phyloP scores from a whole-genome alignment of 2,888 invertebrate species.

The Metallyticus violacea region DNA sequence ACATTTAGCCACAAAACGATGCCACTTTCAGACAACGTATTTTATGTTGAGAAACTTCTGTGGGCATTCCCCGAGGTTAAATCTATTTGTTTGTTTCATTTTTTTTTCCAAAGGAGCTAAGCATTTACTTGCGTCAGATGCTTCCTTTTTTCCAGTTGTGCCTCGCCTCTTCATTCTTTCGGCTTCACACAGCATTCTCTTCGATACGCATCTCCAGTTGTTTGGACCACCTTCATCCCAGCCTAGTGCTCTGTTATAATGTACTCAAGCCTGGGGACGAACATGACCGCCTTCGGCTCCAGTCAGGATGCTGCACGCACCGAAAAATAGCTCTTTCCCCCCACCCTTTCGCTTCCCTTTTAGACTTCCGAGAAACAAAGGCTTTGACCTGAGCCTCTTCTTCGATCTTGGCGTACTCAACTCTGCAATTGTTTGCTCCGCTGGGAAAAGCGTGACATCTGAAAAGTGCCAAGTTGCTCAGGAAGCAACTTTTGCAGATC shows the following conservation, averaged over 20 bases:
- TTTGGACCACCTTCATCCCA: not conserved
- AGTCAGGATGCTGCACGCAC: not conserved
- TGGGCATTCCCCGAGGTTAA: not conserved
- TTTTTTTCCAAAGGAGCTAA: not conserved
- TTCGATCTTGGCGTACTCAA: not conserved
- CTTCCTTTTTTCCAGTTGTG: not conserved
- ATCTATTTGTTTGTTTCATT: not conserved
- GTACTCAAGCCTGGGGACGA: not conserved
- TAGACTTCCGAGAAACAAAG: conserved; percentile 15
- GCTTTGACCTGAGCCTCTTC: conserved; percentile 5
- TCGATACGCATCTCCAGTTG: not conserved
- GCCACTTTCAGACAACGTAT: not conserved
- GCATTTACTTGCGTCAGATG: not conserved
- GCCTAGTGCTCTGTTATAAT: not conserved
- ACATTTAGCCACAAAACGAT: not conserved
- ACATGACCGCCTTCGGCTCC: conserved; percentile 1
- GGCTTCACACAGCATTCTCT: not conserved
- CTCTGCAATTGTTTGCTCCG: not conserved
- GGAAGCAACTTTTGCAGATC: too few species aligned
- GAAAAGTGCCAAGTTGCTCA: too few species aligned
- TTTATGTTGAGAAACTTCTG: not conserved
- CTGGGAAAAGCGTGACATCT: not conserved
- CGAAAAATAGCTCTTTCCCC: not conserved
- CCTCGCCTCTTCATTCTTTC: not conserved
- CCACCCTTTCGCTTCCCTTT: not conserved